Conservation (phyloP, 2,797 vertebrate species). For the Megalops cyprinoides region DNA sequence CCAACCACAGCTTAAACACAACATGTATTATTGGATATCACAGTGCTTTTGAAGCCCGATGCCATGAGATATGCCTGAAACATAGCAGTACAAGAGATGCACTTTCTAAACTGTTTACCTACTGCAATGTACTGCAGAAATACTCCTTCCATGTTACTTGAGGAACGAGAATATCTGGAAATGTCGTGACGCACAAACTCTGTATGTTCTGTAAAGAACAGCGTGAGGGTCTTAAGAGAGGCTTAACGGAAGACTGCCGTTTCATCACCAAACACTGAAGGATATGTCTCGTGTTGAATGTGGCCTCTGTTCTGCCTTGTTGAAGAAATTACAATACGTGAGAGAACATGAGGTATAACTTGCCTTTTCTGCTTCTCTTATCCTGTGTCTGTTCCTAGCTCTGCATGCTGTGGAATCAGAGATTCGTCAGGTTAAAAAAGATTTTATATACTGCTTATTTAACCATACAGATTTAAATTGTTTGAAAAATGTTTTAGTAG, state of each 20-base stretch:
- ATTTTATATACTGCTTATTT: conserved; percentile 42
- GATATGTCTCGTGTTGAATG: neutral
- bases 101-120: too few species aligned
- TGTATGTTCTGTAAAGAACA: too few species aligned
- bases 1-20: too few species aligned
- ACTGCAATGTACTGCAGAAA: too few species aligned
- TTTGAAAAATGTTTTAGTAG: neutral
- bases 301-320: neutral
- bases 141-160: too few species aligned
- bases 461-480: conserved; percentile 7
- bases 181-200: neutral
- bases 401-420: conserved; percentile 60
- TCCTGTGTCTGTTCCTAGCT: conserved; percentile 56
- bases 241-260: too few species aligned
- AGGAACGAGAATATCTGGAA: neutral
- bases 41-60: too few species aligned
- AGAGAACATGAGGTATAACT: conserved; percentile 34
- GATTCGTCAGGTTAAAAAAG: conserved; percentile 23
- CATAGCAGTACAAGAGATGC: too few species aligned
- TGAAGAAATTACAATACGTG: neutral
- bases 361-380: conserved; percentile 65
- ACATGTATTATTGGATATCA: too few species aligned
- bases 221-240: neutral
- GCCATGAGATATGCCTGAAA: too few species aligned
- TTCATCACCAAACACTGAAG: too few species aligned